Evolutionary conservation across 2,797 vertebrate genomes (phyloP).

Genomic region (Tapera naevia): DNA sequence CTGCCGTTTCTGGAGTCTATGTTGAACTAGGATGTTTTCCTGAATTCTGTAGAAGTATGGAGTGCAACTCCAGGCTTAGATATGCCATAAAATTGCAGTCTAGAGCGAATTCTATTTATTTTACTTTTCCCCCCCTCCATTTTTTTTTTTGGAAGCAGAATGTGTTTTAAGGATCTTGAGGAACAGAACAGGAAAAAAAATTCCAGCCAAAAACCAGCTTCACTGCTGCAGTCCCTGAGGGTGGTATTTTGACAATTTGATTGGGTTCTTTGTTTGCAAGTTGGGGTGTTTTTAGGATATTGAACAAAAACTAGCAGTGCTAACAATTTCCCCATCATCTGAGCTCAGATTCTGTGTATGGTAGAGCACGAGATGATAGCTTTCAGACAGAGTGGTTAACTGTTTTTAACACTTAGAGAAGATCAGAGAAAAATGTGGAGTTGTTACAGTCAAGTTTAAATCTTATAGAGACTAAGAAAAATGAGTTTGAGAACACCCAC

Average conservation of each 20-base stretch:
- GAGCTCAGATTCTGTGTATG: not conserved
- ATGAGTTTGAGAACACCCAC: rapidly evolving
- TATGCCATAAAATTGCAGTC: not conserved
- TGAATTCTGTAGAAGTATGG: not conserved
- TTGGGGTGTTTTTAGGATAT: not conserved
- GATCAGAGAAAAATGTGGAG: not conserved
- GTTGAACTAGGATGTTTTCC: constrained; percentile 12
- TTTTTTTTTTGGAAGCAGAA: not conserved
- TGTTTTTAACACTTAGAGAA: not conserved
- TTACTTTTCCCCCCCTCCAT: not conserved
- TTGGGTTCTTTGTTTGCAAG: not conserved
- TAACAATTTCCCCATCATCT: not conserved
- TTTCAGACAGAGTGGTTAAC: not conserved
- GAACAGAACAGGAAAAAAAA: not conserved
- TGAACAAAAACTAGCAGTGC: not conserved
- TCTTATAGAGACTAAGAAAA: not conserved
- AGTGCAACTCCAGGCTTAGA: not conserved
- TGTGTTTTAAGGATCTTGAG: not conserved
- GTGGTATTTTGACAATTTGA: not conserved
- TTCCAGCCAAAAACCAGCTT: rapidly evolving
- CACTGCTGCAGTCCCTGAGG: not conserved
- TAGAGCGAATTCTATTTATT: not conserved
- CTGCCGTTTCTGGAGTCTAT: constrained; percentile 1
- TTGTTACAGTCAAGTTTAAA: not conserved
- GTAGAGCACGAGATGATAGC: not conserved